Evolutionary conservation across 2,888 invertebrate genomes (phyloP).

Genomic region (Parnassius smintheus): DNA sequence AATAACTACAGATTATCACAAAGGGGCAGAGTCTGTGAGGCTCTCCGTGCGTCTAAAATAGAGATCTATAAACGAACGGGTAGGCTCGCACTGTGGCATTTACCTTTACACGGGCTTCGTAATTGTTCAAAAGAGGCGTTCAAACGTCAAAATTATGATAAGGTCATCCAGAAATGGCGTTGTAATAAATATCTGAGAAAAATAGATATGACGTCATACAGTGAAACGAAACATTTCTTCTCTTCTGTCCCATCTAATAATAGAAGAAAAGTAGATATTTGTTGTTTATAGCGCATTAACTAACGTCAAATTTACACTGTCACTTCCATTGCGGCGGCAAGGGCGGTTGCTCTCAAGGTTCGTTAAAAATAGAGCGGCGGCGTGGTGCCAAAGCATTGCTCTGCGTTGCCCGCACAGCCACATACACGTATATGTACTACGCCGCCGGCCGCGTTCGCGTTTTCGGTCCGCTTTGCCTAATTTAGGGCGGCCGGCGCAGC

Average conservation of each 20-base stretch:
- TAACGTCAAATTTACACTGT: slow-evolving; percentile 40
- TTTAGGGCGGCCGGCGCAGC: slow-evolving; percentile 46
- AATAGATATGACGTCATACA: slow-evolving; percentile 45
- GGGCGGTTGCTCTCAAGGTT: slow-evolving; percentile 79
- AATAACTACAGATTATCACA: slow-evolving; percentile 16
- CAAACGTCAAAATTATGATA: slow-evolving; percentile 54
- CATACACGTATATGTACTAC: slow-evolving; percentile 52
- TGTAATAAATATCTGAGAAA: slow-evolving; percentile 47
- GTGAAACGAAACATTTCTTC: slow-evolving; percentile 41
- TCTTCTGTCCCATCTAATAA: slow-evolving; percentile 36
- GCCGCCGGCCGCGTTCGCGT: slow-evolving; percentile 46
- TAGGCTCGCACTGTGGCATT: slow-evolving; percentile 52
- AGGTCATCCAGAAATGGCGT: slow-evolving; percentile 61
- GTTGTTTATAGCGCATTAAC: slow-evolving; percentile 38
- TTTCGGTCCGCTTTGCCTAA: slow-evolving; percentile 51
- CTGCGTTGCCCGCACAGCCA: slow-evolving; percentile 61
- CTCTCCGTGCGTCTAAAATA: slow-evolving; percentile 35
- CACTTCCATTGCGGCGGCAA: slow-evolving; percentile 62
- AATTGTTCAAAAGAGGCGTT: slow-evolving; percentile 50
- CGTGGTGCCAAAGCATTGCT: slow-evolving; percentile 68
- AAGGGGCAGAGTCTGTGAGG: slow-evolving; percentile 23
- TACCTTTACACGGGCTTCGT: slow-evolving; percentile 51
- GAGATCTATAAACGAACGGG: slow-evolving; percentile 40
- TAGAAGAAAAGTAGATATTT: slow-evolving; percentile 46
- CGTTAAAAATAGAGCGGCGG: slow-evolving; percentile 76